Evolutionary conservation across 2,797 vertebrate species (phyloP), one percentile per base, ranked within the genome.

Genomic region (Poecile montanus): DNA sequence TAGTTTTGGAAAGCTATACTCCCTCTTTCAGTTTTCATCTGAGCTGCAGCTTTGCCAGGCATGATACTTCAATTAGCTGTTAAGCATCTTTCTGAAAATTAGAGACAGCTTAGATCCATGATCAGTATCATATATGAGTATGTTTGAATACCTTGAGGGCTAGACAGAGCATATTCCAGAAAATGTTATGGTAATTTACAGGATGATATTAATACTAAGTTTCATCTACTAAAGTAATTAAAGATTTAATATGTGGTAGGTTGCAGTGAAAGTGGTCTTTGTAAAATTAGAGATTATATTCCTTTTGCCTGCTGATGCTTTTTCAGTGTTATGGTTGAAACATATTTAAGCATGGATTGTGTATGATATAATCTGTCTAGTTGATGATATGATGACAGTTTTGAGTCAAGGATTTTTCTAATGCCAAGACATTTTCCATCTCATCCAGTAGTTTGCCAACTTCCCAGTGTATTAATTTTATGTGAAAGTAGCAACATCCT

Each of bases 31-130:
- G 58, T 78, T 95, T 92, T 95, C 51, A 77, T 94, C 89, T 92
- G 63, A 94, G n/a, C 79, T 16, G 34, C 78, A 61, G 76, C 73
- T 95, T 97, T 87, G 67, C 75, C 34, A 65, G 73, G 34, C 88
- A 20, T 53, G 76, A 44, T 95, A 76, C 65, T 93, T 82, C 95
- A 97, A 96, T 96, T 95, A 97, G 92, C 70, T 97, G 92, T 97
- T 97, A 97, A 96, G 71, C 75, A 97, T 98, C 94, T 97, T 94
- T 97, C 81, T 94, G 94, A 91, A 97, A 96, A 97, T 97, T 97
- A 97, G 84, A 94, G 75, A 76, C 48, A 89, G 78, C 74, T 94
- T 94, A 96, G 71, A 70, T 58, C 81, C 54, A 38, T 93, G 86
- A 97, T 97, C 83, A 85, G 44, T 97, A 95, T 98, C 96, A 85